Evolutionary conservation across 1,140 invertebrate genomes (phyloP), one percentile per base, ranked within the genome.

Genomic region (Melipona quadrifasciata): DNA sequence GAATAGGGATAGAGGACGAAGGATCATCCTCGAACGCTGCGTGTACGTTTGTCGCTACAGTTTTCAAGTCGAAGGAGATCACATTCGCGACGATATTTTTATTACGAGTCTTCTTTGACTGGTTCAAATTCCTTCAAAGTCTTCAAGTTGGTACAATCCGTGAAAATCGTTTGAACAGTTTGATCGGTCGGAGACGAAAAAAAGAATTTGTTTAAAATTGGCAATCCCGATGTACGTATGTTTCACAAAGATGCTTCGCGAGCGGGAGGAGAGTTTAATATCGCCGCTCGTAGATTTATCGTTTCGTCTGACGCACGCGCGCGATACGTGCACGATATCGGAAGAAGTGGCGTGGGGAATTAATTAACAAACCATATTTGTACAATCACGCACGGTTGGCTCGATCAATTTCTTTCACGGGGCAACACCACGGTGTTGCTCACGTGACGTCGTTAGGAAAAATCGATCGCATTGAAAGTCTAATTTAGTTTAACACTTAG

Each of bases 401-500:
- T 47, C 39, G 39, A 70, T 70, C 16, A 47, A 70, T 70, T 70
- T 34, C 31, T 47, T 47, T 39, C 19, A 2, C 65, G 5, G 39
- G 10, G 2, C 67, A 12, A 17, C 31, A 5, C 67, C 39, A 6
- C 0, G 39, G 39, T 47, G 39, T 8, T 6, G 39, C 39, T 47
- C 39, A 47, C 39, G 39, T n/a, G 58, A n/a, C 24, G 27, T 17
- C 17, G 51, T 31, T 24, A n/a, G 8, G 4, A 34, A 57, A 34
- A 34, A 75, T 58, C 73, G 53, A 75, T 34, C 24, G 12, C 31
- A 34, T 75, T 75, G 34, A 75, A 75, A 58, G 53, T 75, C 31
- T 39, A 75, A 75, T 75, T 75, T 75, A 75, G 58, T 75, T 75
- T 75, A 75, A 57, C 73, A 77, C 61, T 77, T 77, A 47, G 47